Conservation (phyloP, 2,888 invertebrate genomes). For the Eristalis tenax region DNA sequence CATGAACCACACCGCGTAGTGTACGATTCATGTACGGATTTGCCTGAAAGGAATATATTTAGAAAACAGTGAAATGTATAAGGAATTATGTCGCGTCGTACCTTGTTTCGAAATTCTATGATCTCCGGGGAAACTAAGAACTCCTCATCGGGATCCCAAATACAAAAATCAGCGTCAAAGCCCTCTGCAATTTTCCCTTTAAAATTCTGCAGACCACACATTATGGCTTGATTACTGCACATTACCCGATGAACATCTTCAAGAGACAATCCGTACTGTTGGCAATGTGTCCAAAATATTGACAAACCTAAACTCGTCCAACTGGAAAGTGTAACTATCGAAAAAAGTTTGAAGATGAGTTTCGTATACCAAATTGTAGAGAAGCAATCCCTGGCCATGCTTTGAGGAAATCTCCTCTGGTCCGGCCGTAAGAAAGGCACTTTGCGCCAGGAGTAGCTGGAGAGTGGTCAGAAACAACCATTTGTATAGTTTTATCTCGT, state of each 20-base stretch:
- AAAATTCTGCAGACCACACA: constrained; percentile 84
- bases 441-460: constrained; percentile 86
- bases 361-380: constrained; percentile 85
- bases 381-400: constrained; percentile 90
- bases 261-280: constrained; percentile 82
- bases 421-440: constrained; percentile 78
- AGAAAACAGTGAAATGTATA: not conserved
- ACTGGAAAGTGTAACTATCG: not conserved
- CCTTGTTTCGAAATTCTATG: constrained; percentile 87
- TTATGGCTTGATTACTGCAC: constrained; percentile 84
- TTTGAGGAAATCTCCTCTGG: constrained; percentile 85
- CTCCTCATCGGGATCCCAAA: constrained; percentile 86
- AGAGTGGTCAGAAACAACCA: constrained; percentile 87
- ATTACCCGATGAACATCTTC: constrained; percentile 84
- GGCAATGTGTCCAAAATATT: constrained; percentile 86
- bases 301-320: constrained; percentile 83
- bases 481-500: constrained; percentile 83
- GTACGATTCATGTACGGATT: constrained; percentile 86
- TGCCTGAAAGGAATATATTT: constrained; percentile 80
- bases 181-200: constrained; percentile 86
- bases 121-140: constrained; percentile 83
- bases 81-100: constrained; percentile 74
- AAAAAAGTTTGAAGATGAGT: not conserved
- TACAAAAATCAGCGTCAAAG: constrained; percentile 87
- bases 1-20: constrained; percentile 84